phyloP scores from a whole-genome alignment of 2,113 vertebrate genomes.

The Illadopsis cleaveri region DNA sequence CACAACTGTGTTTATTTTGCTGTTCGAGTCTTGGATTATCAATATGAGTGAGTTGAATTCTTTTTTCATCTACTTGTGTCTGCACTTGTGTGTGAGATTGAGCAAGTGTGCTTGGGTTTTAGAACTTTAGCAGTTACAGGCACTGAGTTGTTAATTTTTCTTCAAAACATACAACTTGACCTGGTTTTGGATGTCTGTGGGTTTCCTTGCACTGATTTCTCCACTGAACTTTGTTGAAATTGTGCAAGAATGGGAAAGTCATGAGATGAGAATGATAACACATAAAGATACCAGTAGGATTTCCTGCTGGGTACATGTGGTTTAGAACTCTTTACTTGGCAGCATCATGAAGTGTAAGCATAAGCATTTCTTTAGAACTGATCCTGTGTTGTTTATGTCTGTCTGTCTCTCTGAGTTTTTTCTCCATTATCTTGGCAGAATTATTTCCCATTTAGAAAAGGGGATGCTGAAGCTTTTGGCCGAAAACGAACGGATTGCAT shows the following conservation, averaged over 20 bases:
- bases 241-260: background rate
- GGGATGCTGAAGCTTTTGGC: constrained; percentile 89
- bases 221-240: background rate
- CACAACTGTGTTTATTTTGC: constrained; percentile 98
- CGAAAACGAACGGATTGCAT: constrained; percentile 91
- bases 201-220: background rate
- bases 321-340: background rate
- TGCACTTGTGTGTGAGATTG: background rate
- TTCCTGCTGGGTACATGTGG: background rate
- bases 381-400: background rate
- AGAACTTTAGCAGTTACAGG: background rate
- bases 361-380: background rate
- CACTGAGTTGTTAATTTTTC: background rate
- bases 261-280: background rate
- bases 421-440: constrained; percentile 67
- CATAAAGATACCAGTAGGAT: background rate
- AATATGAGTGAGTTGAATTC: constrained; percentile 86
- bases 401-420: background rate
- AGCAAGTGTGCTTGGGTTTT: background rate
- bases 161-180: background rate
- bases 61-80: background rate
- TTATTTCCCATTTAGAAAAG: constrained; percentile 89
- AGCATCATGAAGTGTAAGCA: background rate
- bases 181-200: background rate
- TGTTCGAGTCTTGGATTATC: constrained; percentile 88